Base-by-base conservation (phyloP, 2,113 vertebrate genomes). In the Tachuris rubrigastra region DNA sequence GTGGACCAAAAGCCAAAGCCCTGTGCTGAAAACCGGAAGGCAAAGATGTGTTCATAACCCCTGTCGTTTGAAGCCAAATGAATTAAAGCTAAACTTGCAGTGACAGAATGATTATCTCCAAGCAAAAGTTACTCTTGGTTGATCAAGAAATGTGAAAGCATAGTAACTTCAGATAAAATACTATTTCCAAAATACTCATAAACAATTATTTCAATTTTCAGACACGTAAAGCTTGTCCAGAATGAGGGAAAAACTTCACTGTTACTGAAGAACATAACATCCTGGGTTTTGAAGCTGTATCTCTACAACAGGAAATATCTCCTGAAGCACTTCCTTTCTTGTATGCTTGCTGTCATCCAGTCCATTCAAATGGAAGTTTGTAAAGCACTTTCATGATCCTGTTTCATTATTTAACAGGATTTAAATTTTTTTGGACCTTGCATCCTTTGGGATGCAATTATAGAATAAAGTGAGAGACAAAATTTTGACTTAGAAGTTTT, bases 351-450 rank as follows among this genome's bases (percentile, higher is more conserved):
- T 67, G n/a, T 65, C 35, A 73, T n/a, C 18, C 49, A 27, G 30
- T 19, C 41, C 3, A 20, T 60, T 50, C 3, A 74, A 66, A 65
- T 52, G 6, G 28, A 87, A 55, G 23, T 27, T 77, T 75, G 72
- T 42, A 49, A 73, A 73, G n/a, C n/a, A 62, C 39, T 77, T 22
- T 10, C 9, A 23, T 0, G 0, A 6, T 28, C 12, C 6, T 76
- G 6, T 62, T 72, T 72, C n/a, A 22, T 52, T 71, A 46, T 0
- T 69, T 22, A 89, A 28, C 0, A 0, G 14, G 23, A 58, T 8
- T 30, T 56, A 50, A 55, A 9, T 2, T 44, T 81, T 76, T 66
- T 79, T n/a, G n/a, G 30, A 20, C 16, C 30, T 47, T 65, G 24
- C 19, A 52, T 37, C 25, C 11, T 4, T 30, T 81, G 15, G 24